Evolutionary conservation across 2,888 invertebrate species (phyloP).

Genomic region (Harpalus rubripes): DNA sequence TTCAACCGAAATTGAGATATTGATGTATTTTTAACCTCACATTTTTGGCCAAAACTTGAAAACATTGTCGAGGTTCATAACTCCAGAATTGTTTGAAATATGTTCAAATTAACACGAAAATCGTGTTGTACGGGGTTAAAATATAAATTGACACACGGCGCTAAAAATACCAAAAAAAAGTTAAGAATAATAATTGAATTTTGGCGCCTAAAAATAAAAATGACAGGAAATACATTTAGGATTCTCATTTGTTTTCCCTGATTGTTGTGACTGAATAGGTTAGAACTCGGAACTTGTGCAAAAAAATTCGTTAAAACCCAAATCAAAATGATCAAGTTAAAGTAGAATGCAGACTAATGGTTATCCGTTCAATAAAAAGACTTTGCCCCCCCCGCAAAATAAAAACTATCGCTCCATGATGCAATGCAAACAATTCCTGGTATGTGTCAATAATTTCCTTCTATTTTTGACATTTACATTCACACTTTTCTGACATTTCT

Average conservation of each 20-base stretch:
- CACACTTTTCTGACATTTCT: constrained; percentile 16
- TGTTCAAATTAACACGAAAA: too few species aligned
- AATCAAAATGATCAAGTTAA: constrained; percentile 42
- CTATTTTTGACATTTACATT: background rate
- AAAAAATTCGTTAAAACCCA: background rate
- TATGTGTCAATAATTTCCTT: constrained; percentile 17
- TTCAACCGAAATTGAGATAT: too few species aligned
- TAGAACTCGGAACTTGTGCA: background rate
- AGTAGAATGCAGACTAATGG: constrained; percentile 35
- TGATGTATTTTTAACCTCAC: too few species aligned
- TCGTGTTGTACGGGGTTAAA: too few species aligned
- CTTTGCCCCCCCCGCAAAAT: background rate
- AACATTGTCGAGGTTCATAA: too few species aligned
- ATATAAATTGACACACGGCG: too few species aligned
- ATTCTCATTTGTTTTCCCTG: constrained; percentile 10
- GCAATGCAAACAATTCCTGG: constrained; percentile 32
- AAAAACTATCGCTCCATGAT: background rate
- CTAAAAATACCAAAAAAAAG: too few species aligned
- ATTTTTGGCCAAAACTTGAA: too few species aligned
- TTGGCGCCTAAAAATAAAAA: background rate
- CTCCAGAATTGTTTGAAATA: too few species aligned
- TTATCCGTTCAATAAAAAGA: background rate
- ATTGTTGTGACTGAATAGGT: constrained; percentile 26
- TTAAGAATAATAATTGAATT: background rate
- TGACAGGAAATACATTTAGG: constrained; percentile 17